phyloP scores from a whole-genome alignment of 2,797 vertebrate species.

The Ctenosaura bakeri region DNA sequence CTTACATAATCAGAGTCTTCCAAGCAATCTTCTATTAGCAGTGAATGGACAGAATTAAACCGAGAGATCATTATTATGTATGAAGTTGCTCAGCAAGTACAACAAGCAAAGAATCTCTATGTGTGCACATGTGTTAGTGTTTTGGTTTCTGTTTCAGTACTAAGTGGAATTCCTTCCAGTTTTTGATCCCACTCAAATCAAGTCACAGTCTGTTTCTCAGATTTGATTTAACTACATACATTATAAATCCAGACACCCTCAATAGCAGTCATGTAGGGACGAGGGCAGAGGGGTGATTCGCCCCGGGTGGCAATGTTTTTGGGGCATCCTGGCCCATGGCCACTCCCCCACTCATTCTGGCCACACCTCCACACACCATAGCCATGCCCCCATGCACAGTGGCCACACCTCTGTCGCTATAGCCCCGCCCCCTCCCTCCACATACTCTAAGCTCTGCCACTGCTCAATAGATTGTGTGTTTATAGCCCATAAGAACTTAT shows the following conservation, averaged over 20 bases:
- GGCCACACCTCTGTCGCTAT: too few relatives aligned
- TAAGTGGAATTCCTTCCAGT: neutral
- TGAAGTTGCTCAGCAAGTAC: neutral
- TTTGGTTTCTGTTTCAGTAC: neutral
- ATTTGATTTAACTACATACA: neutral
- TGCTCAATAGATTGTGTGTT: neutral
- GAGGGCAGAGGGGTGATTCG: too few relatives aligned
- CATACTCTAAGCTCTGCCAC: too few relatives aligned
- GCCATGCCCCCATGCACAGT: too few relatives aligned
- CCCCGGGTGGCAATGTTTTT: too few relatives aligned
- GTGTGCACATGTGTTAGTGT: too few relatives aligned
- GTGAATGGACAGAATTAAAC: neutral
- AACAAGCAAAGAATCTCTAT: neutral
- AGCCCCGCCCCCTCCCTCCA: too few relatives aligned
- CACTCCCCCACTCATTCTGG: too few relatives aligned
- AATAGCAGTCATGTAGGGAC: neutral
- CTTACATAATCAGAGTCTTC: neutral
- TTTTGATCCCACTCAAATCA: neutral
- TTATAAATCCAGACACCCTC: neutral
- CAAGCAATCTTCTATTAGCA: neutral
- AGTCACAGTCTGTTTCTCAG: neutral
- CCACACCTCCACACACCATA: too few relatives aligned
- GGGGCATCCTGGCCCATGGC: too few relatives aligned
- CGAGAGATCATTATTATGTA: neutral
- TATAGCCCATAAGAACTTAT: too few relatives aligned